Conservation (phyloP, 2,113 vertebrate species). For the Lophotis ruficrista region DNA sequence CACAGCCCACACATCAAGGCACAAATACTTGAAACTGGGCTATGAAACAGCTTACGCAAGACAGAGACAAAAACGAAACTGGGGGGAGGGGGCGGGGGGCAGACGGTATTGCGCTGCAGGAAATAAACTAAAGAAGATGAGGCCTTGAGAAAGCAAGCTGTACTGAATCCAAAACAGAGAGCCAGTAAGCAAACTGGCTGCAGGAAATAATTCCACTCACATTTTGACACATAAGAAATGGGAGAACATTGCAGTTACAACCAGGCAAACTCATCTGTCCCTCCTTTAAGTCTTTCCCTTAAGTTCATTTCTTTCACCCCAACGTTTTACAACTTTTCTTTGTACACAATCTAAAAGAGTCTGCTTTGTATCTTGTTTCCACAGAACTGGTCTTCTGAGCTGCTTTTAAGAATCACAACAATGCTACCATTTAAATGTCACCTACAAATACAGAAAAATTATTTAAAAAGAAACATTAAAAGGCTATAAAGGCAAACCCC, state of each 20-base stretch:
- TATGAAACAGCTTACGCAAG: neutral
- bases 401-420: neutral
- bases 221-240: neutral
- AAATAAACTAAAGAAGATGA: neutral
- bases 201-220: neutral
- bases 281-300: neutral
- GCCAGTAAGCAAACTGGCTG: neutral
- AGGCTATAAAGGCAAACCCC: neutral
- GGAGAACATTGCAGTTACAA: neutral
- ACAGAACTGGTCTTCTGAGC: neutral
- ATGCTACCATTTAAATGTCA: fast-evolving
- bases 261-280: neutral
- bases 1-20: neutral
- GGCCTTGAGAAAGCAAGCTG: neutral
- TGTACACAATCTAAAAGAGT: neutral
- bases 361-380: neutral
- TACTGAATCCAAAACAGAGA: neutral
- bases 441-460: fast-evolving
- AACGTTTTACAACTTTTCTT: neutral
- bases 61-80: neutral
- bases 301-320: neutral
- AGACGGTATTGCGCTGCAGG: neutral
- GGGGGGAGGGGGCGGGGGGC: too few relatives aligned
- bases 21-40: neutral
- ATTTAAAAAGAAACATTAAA: neutral